Evolutionary conservation across 2,888 invertebrate species (phyloP).

Genomic region (Seira sanloemensis): DNA sequence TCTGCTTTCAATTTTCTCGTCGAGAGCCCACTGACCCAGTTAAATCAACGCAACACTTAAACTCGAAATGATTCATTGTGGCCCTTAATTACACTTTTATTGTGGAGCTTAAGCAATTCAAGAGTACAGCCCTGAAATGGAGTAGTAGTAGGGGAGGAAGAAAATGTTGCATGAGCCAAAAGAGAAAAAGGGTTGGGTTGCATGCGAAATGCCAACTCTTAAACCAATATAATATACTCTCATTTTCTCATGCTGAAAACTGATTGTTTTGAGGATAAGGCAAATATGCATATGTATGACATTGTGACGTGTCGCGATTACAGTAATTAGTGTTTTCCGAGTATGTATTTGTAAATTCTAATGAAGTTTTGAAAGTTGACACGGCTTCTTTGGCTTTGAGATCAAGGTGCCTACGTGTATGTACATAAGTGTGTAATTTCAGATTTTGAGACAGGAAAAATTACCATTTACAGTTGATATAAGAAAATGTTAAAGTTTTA

Average conservation of each 20-base stretch:
- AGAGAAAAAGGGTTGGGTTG: no score
- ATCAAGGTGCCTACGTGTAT: background rate
- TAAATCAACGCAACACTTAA: conserved; percentile 41
- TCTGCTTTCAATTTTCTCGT: conserved; percentile 64
- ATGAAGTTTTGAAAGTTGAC: no score
- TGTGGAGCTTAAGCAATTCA: background rate
- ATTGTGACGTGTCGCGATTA: background rate
- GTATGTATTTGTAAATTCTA: no score
- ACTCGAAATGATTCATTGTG: background rate
- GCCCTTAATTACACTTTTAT: conserved; percentile 34
- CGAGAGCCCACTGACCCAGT: conserved; percentile 60
- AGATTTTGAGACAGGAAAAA: no score
- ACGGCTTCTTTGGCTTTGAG: background rate
- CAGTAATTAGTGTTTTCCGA: conserved; percentile 8
- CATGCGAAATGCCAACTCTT: background rate
- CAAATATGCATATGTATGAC: background rate
- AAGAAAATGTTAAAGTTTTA: no score
- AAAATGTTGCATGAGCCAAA: background rate
- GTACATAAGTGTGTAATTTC: no score
- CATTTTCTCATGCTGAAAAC: background rate
- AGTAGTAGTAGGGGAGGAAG: background rate
- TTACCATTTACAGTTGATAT: no score
- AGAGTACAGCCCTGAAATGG: conserved; percentile 50
- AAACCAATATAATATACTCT: background rate
- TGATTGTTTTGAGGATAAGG: no score